Evolutionary conservation across 2,113 vertebrate genomes (phyloP).

Genomic region (Apistogramma diplotaenia): DNA sequence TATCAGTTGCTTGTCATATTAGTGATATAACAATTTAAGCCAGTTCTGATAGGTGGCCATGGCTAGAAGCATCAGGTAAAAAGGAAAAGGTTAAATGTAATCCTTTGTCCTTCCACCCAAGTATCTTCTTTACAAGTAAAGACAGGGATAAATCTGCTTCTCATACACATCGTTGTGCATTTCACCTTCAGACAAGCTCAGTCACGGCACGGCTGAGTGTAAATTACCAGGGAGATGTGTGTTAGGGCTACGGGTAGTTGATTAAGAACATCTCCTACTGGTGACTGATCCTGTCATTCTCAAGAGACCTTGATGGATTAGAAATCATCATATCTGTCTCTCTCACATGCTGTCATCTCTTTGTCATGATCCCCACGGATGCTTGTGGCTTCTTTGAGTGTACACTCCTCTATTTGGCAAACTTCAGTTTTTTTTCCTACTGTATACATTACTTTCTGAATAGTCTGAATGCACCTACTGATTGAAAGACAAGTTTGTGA

Average conservation of each 20-base stretch:
- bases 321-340: constrained; percentile 48
- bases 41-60: constrained; percentile 6
- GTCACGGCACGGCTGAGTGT: constrained; percentile 22
- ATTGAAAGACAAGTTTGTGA: constrained; percentile 46
- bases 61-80: constrained; percentile 26
- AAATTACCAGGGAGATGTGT: constrained; percentile 38
- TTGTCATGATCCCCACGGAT: neutral
- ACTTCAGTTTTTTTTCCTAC: neutral
- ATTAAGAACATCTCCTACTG: constrained; percentile 36
- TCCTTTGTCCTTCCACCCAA: constrained; percentile 45
- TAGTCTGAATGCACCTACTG: constrained; percentile 20
- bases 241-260: constrained; percentile 40
- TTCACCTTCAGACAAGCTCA: constrained; percentile 49
- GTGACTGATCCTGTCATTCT: constrained; percentile 48
- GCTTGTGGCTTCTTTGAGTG: neutral
- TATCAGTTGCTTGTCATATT: constrained; percentile 29
- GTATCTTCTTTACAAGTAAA: constrained; percentile 32
- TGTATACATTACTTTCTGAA: constrained; percentile 12
- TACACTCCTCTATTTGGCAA: constrained; percentile 29
- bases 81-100: constrained; percentile 51
- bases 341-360: neutral
- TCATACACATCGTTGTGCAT: constrained; percentile 10
- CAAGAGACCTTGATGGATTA: constrained; percentile 42
- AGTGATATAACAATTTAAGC: constrained; percentile 26
- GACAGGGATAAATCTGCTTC: constrained; percentile 43